phyloP scores from a whole-genome alignment of 2,113 vertebrate genomes.

The Albula glossodonta region DNA sequence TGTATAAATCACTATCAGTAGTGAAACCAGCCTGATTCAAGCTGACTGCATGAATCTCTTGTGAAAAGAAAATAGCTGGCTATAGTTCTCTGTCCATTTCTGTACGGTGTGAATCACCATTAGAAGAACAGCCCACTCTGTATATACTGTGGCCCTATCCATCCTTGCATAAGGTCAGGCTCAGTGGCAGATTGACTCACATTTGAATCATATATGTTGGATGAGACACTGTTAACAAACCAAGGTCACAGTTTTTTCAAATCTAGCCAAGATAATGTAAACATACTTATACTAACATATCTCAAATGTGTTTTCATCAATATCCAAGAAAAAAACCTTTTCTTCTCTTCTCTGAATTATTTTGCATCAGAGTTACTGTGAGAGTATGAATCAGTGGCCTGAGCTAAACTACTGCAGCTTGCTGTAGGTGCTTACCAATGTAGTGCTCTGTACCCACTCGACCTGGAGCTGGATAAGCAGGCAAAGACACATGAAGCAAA shows the following conservation, averaged over 20 bases:
- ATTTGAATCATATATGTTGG: neutral
- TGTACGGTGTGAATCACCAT: neutral
- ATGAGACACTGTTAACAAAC: neutral
- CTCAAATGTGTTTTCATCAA: neutral
- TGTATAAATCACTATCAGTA: neutral
- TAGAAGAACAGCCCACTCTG: neutral
- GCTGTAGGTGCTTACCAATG: neutral
- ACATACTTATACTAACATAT: neutral
- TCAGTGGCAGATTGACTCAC: neutral
- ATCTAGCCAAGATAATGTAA: neutral
- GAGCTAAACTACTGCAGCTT: neutral
- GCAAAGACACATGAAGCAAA: neutral
- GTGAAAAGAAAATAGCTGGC: neutral
- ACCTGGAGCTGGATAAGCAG: neutral
- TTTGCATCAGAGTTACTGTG: neutral
- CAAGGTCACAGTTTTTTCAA: neutral
- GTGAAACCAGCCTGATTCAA: neutral
- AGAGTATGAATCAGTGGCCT: neutral
- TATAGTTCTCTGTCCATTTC: neutral
- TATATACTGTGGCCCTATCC: neutral
- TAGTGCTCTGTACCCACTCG: neutral
- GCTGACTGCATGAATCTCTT: neutral
- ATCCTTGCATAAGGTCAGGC: neutral
- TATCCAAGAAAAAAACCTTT: no score
- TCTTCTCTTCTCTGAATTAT: neutral